phyloP scores from a whole-genome alignment of 2,888 invertebrate species.

The Brenthis ino region DNA sequence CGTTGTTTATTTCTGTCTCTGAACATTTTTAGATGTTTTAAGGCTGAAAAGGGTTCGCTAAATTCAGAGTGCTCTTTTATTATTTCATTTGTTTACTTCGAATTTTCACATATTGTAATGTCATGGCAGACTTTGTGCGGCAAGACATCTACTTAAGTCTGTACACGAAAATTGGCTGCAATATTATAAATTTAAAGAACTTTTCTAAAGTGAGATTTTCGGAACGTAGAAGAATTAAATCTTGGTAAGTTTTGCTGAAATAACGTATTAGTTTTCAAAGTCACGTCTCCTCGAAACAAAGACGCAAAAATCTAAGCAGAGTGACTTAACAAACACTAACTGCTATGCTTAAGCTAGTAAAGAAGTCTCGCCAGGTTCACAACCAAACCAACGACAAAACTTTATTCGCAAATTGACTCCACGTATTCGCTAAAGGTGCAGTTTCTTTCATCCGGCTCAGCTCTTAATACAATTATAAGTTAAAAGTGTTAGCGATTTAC shows the following conservation, averaged over 20 bases:
- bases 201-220: conserved; percentile 15
- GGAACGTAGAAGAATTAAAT: conserved; percentile 28
- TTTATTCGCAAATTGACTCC: conserved; percentile 81
- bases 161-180: conserved; percentile 15
- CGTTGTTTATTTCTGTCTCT: conserved; percentile 43
- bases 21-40: conserved; percentile 33
- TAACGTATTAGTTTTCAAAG: conserved; percentile 38
- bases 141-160: conserved; percentile 21
- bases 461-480: conserved; percentile 40
- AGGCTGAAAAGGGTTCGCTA: conserved; percentile 36
- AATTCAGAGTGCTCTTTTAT: conserved; percentile 32
- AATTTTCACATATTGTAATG: conserved; percentile 13
- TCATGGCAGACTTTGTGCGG: not conserved
- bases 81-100: conserved; percentile 28
- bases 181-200: conserved; percentile 24
- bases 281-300: conserved; percentile 37
- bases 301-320: conserved; percentile 41
- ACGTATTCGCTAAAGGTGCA: conserved; percentile 80
- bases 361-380: conserved; percentile 49
- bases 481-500: conserved; percentile 32
- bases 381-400: conserved; percentile 68
- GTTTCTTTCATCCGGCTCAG: conserved; percentile 75
- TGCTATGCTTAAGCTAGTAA: conserved; percentile 60
- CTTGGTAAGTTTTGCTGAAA: conserved; percentile 29
- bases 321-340: conserved; percentile 50